Conservation (phyloP, 2,113 vertebrate genomes). For the Labrus mixtus region DNA sequence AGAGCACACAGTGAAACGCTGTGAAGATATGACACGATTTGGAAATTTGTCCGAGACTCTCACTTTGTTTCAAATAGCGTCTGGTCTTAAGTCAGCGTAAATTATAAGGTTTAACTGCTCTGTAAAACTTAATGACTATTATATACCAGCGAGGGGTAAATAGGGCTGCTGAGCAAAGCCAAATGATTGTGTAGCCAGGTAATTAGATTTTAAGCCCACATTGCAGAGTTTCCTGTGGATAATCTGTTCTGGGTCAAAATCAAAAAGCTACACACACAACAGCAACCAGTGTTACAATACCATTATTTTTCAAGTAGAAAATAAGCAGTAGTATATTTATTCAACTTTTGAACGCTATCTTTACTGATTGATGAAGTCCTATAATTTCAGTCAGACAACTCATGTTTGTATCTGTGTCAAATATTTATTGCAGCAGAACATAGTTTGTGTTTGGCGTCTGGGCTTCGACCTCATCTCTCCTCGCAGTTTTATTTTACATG, state of each 20-base stretch:
- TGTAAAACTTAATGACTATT: conserved; percentile 65
- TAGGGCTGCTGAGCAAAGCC: conserved; percentile 40
- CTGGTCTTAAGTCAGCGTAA: conserved; percentile 60
- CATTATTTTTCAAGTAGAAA: too few relatives aligned
- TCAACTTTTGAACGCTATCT: too few relatives aligned
- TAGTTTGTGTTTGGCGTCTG: too few relatives aligned
- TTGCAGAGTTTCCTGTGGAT: conserved; percentile 16
- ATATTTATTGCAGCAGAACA: too few relatives aligned
- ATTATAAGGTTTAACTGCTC: conserved; percentile 52
- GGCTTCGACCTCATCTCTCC: too few relatives aligned
- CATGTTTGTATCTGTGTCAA: too few relatives aligned
- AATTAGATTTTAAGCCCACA: conserved; percentile 44
- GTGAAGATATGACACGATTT: conserved; percentile 42
- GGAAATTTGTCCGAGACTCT: conserved; percentile 50
- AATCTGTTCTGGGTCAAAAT: conserved; percentile 39
- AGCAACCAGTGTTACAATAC: too few relatives aligned
- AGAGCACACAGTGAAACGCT: conserved; percentile 19
- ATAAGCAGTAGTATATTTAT: too few relatives aligned
- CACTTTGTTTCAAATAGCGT: conserved; percentile 48
- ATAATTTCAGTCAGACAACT: too few relatives aligned
- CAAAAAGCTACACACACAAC: neutral
- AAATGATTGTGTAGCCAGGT: conserved; percentile 45
- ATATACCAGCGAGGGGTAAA: conserved; percentile 61
- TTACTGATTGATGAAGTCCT: too few relatives aligned
- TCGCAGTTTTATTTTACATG: too few relatives aligned